Conservation (phyloP, 2,888 invertebrate genomes). For the Tetragonisca angustula region DNA sequence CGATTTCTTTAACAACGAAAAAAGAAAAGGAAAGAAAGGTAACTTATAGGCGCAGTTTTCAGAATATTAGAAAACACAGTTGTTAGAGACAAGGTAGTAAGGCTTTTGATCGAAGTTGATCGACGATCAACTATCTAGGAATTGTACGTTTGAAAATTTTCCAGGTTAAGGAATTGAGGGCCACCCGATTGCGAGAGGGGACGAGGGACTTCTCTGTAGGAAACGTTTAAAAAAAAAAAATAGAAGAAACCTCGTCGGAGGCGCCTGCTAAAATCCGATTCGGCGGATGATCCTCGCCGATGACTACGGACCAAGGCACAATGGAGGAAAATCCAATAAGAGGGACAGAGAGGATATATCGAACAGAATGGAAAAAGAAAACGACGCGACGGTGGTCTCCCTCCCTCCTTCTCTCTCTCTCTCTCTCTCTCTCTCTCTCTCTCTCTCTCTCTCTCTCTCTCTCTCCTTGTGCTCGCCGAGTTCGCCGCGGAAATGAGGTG, state of each 20-base stretch:
- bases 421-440: too few relatives aligned
- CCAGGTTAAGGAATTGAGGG: background rate
- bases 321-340: constrained; percentile 64
- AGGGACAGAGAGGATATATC: background rate
- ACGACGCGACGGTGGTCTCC: background rate
- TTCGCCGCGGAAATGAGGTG: constrained; percentile 82
- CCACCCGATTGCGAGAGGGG: background rate
- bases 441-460: too few relatives aligned
- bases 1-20: background rate
- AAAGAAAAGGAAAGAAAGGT: too few relatives aligned
- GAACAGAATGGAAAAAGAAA: background rate
- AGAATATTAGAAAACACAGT: too few relatives aligned
- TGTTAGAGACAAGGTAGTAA: too few relatives aligned
- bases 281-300: constrained; percentile 76
- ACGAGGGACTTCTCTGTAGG: background rate
- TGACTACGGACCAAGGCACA: constrained; percentile 65
- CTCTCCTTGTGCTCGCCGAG: constrained; percentile 72
- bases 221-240: constrained; percentile 36
- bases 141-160: background rate
- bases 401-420: too few relatives aligned
- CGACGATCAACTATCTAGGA: too few relatives aligned
- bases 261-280: constrained; percentile 79
- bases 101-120: too few relatives aligned
- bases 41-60: too few relatives aligned
- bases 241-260: constrained; percentile 24